A percentile compares a stretch with the other conserved stretches of the same genome.
Conservation (phyloP, 1,140 invertebrate species). For the Apis dorsata region DNA sequence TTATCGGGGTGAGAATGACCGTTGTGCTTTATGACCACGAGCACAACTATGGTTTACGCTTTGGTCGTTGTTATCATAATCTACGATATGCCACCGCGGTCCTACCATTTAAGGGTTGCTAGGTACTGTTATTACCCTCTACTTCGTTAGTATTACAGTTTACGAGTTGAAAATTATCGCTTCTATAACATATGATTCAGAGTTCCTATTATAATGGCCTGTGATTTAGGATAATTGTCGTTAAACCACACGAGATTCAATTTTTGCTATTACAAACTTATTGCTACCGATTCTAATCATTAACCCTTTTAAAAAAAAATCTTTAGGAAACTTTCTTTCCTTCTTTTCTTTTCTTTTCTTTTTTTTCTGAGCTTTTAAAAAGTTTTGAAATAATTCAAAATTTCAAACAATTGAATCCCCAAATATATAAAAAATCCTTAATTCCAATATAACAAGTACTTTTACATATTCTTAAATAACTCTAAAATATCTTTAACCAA, state of each 20-base stretch:
- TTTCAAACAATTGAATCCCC: too few species aligned
- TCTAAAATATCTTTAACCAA: too few species aligned
- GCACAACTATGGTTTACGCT: not conserved
- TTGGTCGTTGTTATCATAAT: conserved; percentile 15
- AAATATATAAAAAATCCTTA: too few species aligned
- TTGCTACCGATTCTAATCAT: not conserved
- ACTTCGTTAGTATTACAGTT: not conserved
- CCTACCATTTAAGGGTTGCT: not conserved
- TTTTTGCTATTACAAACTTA: not conserved
- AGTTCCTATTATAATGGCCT: not conserved
- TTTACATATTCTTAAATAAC: too few species aligned
- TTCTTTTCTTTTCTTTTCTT: not conserved
- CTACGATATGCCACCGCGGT: not conserved
- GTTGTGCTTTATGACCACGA: not conserved
- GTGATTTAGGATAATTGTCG: not conserved
- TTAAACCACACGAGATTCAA: not conserved
- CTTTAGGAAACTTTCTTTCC: too few species aligned
- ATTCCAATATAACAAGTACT: too few species aligned
- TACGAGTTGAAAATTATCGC: conserved; percentile 3
- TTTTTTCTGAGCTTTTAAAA: too few species aligned
- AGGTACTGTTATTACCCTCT: not conserved
- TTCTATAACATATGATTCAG: not conserved
- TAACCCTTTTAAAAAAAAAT: too few species aligned
- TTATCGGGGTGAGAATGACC: too few species aligned
- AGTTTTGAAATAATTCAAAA: too few species aligned